phyloP scores from a whole-genome alignment of 2,888 invertebrate genomes.

The Disparrhopalites patrizii region DNA sequence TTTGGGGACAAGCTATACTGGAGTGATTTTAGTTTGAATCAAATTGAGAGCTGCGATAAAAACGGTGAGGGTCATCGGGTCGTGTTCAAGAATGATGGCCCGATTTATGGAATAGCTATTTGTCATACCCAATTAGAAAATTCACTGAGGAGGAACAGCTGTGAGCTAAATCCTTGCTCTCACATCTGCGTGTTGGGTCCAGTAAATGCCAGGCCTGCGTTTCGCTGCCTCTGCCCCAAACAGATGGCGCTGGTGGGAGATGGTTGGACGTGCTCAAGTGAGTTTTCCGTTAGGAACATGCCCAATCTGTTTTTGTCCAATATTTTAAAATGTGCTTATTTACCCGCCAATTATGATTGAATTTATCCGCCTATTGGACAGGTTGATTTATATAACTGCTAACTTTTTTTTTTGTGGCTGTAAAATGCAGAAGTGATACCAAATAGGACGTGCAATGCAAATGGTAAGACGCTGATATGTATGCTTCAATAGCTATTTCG shows the following conservation, averaged over 20 bases:
- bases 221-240: conserved; percentile 71
- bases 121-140: conserved; percentile 67
- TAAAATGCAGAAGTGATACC: too few relatives aligned
- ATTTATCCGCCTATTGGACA: too few relatives aligned
- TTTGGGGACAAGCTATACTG: conserved; percentile 83
- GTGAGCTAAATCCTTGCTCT: conserved; percentile 62
- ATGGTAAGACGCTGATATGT: too few relatives aligned
- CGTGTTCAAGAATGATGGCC: too few relatives aligned
- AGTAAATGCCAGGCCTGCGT: conserved; percentile 51
- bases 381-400: not conserved
- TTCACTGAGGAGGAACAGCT: conserved; percentile 57
- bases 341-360: too few relatives aligned
- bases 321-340: too few relatives aligned
- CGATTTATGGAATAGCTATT: conserved; percentile 69
- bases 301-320: too few relatives aligned
- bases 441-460: too few relatives aligned
- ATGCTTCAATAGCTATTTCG: too few relatives aligned
- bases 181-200: conserved; percentile 72
- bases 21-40: conserved; percentile 86
- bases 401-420: not conserved
- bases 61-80: conserved; percentile 65
- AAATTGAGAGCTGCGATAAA: conserved; percentile 74
- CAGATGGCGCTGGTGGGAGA: conserved; percentile 56
- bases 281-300: too few relatives aligned
- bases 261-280: conserved; percentile 28